These are phyloP conservation scores for Synanceia verrucosa DNA, from an alignment of 2,797 vertebrate species.

Conservation along the genomic window DNA sequence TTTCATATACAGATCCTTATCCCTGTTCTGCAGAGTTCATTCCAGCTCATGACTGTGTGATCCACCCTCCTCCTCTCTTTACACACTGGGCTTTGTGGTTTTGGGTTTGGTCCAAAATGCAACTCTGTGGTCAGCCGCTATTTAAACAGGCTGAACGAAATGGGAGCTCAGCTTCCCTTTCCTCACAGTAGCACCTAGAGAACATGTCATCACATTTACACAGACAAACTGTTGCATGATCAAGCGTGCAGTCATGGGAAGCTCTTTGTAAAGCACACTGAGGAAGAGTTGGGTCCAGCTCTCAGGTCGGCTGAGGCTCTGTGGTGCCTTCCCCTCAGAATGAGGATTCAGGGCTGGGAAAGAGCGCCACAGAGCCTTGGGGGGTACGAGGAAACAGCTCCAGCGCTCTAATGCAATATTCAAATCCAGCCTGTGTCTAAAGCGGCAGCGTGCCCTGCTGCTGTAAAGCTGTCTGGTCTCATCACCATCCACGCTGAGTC, in stretches of 20 bases:
- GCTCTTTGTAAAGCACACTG: not conserved
- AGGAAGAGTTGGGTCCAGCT: not conserved
- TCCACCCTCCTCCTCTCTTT: constrained; percentile 31
- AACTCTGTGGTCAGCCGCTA: constrained; percentile 66
- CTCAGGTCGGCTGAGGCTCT: constrained; percentile 14
- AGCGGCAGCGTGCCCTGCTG: constrained; percentile 49
- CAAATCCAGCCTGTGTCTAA: constrained; percentile 58
- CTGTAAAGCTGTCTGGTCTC: constrained; percentile 67
- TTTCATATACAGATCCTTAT: constrained; percentile 29
- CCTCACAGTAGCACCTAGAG: constrained; percentile 55
- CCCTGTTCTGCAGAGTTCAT: constrained; percentile 33
- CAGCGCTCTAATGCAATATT: constrained; percentile 74
- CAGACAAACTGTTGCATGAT: constrained; percentile 36
- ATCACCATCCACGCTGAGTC: constrained; percentile 73
- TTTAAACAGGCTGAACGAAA: constrained; percentile 51
- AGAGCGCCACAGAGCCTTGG: constrained; percentile 37
- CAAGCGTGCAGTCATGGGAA: not conserved
- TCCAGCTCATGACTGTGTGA: constrained; percentile 6
- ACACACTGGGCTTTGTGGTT: constrained; percentile 64
- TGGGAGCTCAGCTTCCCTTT: constrained; percentile 55
- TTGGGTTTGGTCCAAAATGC: constrained; percentile 65
- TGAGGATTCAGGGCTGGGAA: constrained; percentile 1
- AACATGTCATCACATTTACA: constrained; percentile 60
- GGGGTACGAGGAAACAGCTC: constrained; percentile 13
- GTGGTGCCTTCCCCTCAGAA: constrained; percentile 6